Conservation (phyloP, 2,797 vertebrate genomes). For the Neomorphus geoffroyi region DNA sequence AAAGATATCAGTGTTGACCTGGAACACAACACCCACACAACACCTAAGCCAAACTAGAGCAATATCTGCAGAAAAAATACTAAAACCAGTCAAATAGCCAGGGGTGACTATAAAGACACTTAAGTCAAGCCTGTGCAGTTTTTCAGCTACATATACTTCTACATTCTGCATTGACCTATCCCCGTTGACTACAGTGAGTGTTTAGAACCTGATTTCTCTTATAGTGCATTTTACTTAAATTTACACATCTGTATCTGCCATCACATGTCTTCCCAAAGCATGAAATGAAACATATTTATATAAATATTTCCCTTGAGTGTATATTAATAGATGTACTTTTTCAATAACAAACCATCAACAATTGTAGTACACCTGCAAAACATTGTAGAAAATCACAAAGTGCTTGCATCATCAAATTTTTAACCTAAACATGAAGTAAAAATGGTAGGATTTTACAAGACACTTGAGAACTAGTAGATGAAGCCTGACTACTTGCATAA, state of each 20-base stretch:
- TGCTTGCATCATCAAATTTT: background rate
- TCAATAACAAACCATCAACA: fast-evolving
- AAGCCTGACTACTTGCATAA: background rate
- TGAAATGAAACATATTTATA: background rate
- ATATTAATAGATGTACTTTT: fast-evolving
- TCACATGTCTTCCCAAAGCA: background rate
- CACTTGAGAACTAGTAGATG: background rate
- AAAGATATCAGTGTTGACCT: background rate
- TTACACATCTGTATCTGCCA: background rate
- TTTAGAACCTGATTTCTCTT: background rate
- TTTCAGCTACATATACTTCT: background rate
- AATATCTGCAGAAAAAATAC: background rate
- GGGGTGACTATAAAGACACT: background rate
- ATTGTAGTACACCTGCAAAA: background rate
- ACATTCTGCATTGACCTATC: background rate
- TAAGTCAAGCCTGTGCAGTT: background rate
- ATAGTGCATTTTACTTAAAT: background rate
- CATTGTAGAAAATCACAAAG: background rate
- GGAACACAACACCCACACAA: background rate
- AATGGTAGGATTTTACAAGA: background rate
- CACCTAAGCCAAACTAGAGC: background rate
- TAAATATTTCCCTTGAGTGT: background rate
- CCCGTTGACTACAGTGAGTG: background rate
- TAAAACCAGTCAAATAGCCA: background rate
- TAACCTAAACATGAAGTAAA: background rate